Evolutionary conservation across 2,113 vertebrate genomes (phyloP).

Genomic region (Ailurus styani): DNA sequence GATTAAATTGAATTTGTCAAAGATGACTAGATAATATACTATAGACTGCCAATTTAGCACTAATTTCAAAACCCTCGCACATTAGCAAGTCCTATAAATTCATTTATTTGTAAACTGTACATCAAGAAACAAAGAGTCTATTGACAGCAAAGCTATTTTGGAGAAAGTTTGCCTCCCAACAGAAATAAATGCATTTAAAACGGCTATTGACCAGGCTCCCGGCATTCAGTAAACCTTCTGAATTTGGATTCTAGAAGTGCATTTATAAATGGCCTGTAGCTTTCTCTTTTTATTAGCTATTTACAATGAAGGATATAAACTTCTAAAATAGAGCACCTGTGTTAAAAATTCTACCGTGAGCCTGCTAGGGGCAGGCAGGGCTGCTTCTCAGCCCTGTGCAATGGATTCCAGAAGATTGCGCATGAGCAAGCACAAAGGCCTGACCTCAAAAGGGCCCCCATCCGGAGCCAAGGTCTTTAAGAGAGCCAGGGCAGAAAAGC

Average conservation of each 20-base stretch:
- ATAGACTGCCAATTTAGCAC: constrained; percentile 20
- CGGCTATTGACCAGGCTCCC: constrained; percentile 43
- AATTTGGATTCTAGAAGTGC: constrained; percentile 31
- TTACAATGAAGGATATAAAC: constrained; percentile 31
- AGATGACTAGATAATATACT: constrained; percentile 18
- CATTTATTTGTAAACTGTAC: constrained; percentile 26
- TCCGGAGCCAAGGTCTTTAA: background rate
- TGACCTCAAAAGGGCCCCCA: background rate
- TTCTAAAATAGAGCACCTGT: constrained; percentile 34
- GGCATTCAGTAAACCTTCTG: constrained; percentile 11
- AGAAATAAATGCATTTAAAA: constrained; percentile 65
- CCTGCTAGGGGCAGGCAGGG: background rate
- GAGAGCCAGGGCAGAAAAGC: background rate
- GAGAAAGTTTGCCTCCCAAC: constrained; percentile 37
- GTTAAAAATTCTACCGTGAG: background rate
- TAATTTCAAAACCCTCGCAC: constrained; percentile 37
- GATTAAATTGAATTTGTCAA: constrained; percentile 59
- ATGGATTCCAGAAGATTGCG: background rate
- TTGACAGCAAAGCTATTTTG: constrained; percentile 35
- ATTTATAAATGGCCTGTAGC: constrained; percentile 35
- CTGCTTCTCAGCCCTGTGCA: background rate
- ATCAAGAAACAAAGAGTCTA: constrained; percentile 43
- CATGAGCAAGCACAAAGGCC: background rate
- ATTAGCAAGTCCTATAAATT: constrained; percentile 45
- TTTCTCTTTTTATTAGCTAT: constrained; percentile 51